Percentiles rank a stretch among this genome's conserved stretches.
phyloP scores from a whole-genome alignment of 2,797 vertebrate species.

The Yasuhikotakia modesta region DNA sequence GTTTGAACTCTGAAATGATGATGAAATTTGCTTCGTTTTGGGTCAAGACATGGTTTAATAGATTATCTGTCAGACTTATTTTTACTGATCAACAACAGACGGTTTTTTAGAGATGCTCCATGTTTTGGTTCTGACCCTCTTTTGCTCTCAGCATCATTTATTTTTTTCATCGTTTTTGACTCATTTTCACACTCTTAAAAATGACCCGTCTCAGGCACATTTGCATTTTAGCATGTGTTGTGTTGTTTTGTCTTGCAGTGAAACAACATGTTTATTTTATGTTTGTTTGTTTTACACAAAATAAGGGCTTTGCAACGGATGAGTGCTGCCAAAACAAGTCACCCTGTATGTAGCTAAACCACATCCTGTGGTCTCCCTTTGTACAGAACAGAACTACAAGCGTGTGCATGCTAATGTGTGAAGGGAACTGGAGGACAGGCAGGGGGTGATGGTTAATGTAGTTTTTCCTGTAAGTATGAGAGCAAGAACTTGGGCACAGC shows the following conservation, averaged over 20 bases:
- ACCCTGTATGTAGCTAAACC: slow-evolving; percentile 76
- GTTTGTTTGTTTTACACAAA: slow-evolving; percentile 61
- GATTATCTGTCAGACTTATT: slow-evolving; percentile 60
- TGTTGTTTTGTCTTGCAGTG: slow-evolving; percentile 22
- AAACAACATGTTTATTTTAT: not conserved
- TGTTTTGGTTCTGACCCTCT: slow-evolving; percentile 46
- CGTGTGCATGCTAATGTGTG: slow-evolving; percentile 39
- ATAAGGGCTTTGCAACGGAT: slow-evolving; percentile 77
- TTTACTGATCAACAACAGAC: slow-evolving; percentile 33
- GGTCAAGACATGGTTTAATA: slow-evolving; percentile 58
- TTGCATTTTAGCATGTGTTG: slow-evolving; percentile 65
- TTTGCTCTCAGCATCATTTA: slow-evolving; percentile 43
- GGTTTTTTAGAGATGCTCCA: slow-evolving; percentile 20
- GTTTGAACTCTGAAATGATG: slow-evolving; percentile 45
- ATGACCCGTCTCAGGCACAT: slow-evolving; percentile 56
- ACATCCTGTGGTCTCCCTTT: slow-evolving; percentile 65
- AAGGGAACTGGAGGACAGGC: slow-evolving; percentile 1
- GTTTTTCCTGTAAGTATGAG: slow-evolving; percentile 38
- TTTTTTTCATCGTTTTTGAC: slow-evolving; percentile 21
- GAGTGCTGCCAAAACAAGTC: slow-evolving; percentile 74
- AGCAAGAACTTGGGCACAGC: slow-evolving; percentile 38
- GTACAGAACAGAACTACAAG: slow-evolving; percentile 73
- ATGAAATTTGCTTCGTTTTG: slow-evolving; percentile 61
- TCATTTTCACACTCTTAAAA: slow-evolving; percentile 24
- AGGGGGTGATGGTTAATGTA: slow-evolving; percentile 45